A percentile compares a stretch with the other conserved stretches of the same genome.
Evolutionary conservation across 2,888 invertebrate genomes (phyloP).

Genomic region (Drosophila formosana): DNA sequence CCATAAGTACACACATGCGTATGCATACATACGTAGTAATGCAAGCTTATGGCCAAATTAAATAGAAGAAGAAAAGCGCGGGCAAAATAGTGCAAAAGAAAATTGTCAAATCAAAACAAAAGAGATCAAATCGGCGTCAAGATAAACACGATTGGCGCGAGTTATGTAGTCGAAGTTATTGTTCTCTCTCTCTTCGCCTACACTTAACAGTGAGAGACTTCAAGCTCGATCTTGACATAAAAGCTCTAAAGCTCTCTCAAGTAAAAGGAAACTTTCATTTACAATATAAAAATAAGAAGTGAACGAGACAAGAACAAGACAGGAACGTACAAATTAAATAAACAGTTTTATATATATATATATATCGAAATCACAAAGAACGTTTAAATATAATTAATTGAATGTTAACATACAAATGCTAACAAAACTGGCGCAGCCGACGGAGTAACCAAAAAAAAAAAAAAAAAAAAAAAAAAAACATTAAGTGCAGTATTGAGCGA

Average conservation of each 20-base stretch:
- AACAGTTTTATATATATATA: neutral
- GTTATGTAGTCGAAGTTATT: conserved; percentile 1
- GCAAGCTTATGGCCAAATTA: no score
- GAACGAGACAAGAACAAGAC: neutral
- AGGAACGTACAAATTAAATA: neutral
- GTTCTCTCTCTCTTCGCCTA: neutral
- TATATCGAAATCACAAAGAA: neutral
- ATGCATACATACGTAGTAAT: no score
- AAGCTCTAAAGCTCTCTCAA: conserved; percentile 10
- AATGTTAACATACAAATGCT: conserved; percentile 4
- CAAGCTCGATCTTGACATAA: conserved; percentile 6
- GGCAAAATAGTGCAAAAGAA: no score
- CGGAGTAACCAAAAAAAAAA: conserved; percentile 22
- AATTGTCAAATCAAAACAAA: no score
- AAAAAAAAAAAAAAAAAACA: no score
- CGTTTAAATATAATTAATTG: neutral
- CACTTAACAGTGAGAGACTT: neutral
- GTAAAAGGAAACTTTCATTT: neutral
- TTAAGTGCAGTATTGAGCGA: conserved; percentile 14
- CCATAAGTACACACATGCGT: no score
- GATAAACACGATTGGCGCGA: no score
- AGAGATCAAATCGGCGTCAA: no score
- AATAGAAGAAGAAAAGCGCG: no score
- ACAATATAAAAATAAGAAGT: neutral
- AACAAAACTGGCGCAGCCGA: conserved; percentile 17